Evolutionary conservation across 2,888 invertebrate species (phyloP).

Genomic region (Drosophila stalkeri): DNA sequence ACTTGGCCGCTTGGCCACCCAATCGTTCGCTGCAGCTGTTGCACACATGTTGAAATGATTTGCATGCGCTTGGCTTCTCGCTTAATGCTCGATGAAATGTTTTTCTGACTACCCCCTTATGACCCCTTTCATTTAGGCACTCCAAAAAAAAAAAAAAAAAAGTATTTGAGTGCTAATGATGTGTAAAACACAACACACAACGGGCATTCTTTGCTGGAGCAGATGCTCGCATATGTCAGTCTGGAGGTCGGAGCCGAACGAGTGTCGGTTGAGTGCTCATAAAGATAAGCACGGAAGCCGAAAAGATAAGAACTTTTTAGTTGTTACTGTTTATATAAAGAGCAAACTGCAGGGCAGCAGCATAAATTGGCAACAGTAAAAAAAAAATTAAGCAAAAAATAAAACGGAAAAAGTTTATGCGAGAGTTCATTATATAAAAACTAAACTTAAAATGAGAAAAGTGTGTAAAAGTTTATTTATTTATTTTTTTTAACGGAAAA

Average conservation of each 20-base stretch:
- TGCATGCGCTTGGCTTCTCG: slow-evolving; percentile 48
- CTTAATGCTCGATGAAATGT: slow-evolving; percentile 37
- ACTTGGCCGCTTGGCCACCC: slow-evolving; percentile 14
- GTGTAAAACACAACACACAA: slow-evolving; percentile 59
- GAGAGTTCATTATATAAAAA: background rate
- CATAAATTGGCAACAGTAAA: slow-evolving; percentile 19
- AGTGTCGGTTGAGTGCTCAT: slow-evolving; percentile 47
- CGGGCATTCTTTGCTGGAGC: slow-evolving; percentile 34
- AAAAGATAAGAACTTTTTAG: slow-evolving; percentile 43
- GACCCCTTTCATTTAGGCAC: slow-evolving; percentile 22
- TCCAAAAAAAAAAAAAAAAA: slow-evolving; percentile 12
- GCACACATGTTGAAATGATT: slow-evolving; percentile 63
- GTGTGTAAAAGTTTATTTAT: too few species aligned
- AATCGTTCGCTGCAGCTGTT: slow-evolving; percentile 58
- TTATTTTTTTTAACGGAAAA: too few species aligned
- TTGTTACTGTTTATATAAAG: slow-evolving; percentile 2
- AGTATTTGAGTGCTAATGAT: slow-evolving; percentile 60
- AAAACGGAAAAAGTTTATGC: background rate
- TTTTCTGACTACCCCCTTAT: slow-evolving; percentile 18
- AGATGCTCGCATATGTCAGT: slow-evolving; percentile 49
- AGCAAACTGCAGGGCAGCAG: slow-evolving; percentile 31
- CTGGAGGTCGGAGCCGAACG: slow-evolving; percentile 35
- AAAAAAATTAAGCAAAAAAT: background rate
- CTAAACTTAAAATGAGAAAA: too few species aligned
- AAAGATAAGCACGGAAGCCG: slow-evolving; percentile 57